A percentile compares a stretch with the other conserved stretches of the same genome.
Conservation (phyloP, 2,888 invertebrate species). For the Hydrotaea cyrtoneurina region DNA sequence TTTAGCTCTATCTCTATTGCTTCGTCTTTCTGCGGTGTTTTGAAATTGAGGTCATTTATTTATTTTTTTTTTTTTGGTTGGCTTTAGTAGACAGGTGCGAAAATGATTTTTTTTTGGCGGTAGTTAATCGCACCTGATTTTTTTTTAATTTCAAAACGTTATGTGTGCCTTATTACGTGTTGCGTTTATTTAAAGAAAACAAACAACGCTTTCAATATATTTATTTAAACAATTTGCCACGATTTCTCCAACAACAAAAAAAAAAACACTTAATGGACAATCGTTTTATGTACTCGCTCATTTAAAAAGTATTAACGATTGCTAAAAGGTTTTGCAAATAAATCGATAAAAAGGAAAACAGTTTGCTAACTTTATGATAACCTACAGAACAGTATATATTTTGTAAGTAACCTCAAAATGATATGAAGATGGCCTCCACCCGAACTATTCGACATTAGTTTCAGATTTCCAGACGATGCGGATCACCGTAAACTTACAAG, state of each 20-base stretch:
- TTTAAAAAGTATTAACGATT: too few species aligned
- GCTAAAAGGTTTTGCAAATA: neutral
- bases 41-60: neutral
- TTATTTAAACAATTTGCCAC: slow-evolving; percentile 34
- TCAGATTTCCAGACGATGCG: neutral
- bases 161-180: too few species aligned
- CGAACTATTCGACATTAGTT: neutral
- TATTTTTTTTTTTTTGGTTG: neutral
- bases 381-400: too few species aligned
- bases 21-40: neutral
- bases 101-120: slow-evolving; percentile 10
- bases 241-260: slow-evolving; percentile 45
- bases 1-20: neutral
- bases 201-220: neutral
- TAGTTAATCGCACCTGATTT: neutral
- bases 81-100: neutral
- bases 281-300: too few species aligned
- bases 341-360: too few species aligned
- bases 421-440: neutral
- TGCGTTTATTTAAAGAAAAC: too few species aligned
- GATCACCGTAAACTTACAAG: neutral
- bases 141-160: too few species aligned
- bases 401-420: too few species aligned
- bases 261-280: too few species aligned
- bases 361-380: too few species aligned